Conservation (phyloP, 2,888 invertebrate species). For the Trileptium ribeirensis region DNA sequence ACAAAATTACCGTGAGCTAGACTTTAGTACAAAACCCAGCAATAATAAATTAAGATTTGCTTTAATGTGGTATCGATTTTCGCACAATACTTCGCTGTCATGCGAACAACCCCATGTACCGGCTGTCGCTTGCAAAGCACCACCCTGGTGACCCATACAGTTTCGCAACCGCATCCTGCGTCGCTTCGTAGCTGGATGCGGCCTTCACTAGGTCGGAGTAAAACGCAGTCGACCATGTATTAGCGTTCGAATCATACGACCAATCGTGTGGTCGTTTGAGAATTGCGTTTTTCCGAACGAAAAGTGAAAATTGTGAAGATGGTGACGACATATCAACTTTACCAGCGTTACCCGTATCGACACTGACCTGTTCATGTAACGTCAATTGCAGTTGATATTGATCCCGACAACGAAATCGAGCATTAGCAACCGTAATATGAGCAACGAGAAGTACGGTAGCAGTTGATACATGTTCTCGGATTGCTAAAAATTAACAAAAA, state of each 20-base stretch:
- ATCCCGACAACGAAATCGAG: no score
- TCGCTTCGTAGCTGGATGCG: slow-evolving; percentile 62
- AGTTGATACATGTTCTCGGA: slow-evolving; percentile 68
- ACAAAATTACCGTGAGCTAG: no score
- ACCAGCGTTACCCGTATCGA: slow-evolving; percentile 43
- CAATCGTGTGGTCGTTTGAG: slow-evolving; percentile 57
- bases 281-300: slow-evolving; percentile 65
- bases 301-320: slow-evolving; percentile 40
- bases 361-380: slow-evolving; percentile 31
- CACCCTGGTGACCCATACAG: background rate
- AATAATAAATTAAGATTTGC: no score
- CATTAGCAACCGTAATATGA: slow-evolving; percentile 53
- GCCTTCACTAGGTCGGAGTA: slow-evolving; percentile 62
- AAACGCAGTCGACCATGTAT: slow-evolving; percentile 65
- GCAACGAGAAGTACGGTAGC: slow-evolving; percentile 67
- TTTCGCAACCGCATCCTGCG: slow-evolving; percentile 61
- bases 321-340: no score
- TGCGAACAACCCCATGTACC: background rate
- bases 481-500: slow-evolving; percentile 32
- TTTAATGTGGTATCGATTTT: no score
- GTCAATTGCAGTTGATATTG: no score
- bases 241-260: slow-evolving; percentile 47
- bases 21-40: no score
- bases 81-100: no score
- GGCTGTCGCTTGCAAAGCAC: background rate